phyloP scores from a whole-genome alignment of 2,888 invertebrate species.

The Andrena chrysosceles region DNA sequence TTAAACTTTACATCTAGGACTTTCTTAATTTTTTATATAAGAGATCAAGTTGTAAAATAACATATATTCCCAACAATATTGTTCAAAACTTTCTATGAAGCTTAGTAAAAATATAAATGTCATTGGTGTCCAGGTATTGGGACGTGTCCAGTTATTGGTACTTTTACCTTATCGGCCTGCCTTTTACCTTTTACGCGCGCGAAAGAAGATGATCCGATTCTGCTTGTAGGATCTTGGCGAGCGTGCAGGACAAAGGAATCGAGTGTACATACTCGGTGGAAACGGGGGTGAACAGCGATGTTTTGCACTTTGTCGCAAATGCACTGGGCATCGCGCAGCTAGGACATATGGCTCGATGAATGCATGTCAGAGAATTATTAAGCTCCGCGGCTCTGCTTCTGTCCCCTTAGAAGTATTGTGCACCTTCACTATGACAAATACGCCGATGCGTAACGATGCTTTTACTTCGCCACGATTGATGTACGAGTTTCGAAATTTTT shows the following conservation, averaged over 20 bases:
- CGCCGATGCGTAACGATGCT: not conserved
- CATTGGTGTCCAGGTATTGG: too few species aligned
- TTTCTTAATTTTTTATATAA: too few species aligned
- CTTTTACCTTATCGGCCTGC: slow-evolving; percentile 38
- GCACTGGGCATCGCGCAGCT: not conserved
- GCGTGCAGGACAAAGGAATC: slow-evolving; percentile 24
- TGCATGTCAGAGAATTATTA: slow-evolving; percentile 10
- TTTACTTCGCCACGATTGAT: not conserved
- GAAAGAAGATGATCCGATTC: slow-evolving; percentile 37
- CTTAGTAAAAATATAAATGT: too few species aligned
- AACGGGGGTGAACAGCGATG: slow-evolving; percentile 2
- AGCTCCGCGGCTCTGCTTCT: not conserved
- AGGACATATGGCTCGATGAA: slow-evolving; percentile 4
- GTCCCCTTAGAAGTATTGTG: not conserved
- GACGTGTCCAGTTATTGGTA: too few species aligned
- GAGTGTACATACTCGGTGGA: not conserved
- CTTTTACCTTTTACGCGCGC: slow-evolving; percentile 35
- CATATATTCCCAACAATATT: too few species aligned
- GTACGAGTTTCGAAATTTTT: not conserved
- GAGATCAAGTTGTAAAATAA: too few species aligned
- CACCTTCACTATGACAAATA: not conserved
- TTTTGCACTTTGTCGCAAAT: slow-evolving; percentile 31
- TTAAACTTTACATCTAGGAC: too few species aligned
- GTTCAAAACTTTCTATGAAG: too few species aligned
- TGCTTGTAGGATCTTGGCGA: slow-evolving; percentile 1